Percentiles rank a stretch among this genome's conserved stretches.
phyloP scores from a whole-genome alignment of 2,888 invertebrate genomes.

The Amblyjoppa proteus region DNA sequence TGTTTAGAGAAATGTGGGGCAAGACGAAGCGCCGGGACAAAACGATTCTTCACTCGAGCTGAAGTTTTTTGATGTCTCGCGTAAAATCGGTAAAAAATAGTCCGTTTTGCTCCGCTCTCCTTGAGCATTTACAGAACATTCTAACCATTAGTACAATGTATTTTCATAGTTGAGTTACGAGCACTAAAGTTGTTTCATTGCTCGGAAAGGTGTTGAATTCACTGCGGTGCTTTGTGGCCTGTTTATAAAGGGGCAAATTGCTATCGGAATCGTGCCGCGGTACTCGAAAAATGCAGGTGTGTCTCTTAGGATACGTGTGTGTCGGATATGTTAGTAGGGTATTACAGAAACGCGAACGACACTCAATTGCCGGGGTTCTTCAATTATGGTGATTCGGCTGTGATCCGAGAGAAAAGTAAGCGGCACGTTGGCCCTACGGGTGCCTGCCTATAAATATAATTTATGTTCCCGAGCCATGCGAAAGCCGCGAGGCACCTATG shows the following conservation, averaged over 20 bases:
- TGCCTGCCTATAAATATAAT: constrained; percentile 70
- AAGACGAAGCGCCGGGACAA: too few species aligned
- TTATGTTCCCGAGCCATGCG: constrained; percentile 69
- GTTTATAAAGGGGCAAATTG: constrained; percentile 31
- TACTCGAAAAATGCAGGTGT: constrained; percentile 47
- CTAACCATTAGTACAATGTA: neutral
- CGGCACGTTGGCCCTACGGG: constrained; percentile 51
- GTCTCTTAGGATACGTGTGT: constrained; percentile 32
- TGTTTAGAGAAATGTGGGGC: too few species aligned
- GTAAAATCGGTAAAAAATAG: too few species aligned
- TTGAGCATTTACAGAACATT: too few species aligned
- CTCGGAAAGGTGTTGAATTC: constrained; percentile 49
- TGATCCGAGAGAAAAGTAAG: constrained; percentile 70
- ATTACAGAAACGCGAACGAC: constrained; percentile 60
- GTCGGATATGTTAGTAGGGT: constrained; percentile 50
- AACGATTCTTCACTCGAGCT: too few species aligned
- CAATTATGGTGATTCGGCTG: constrained; percentile 71
- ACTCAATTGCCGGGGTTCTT: constrained; percentile 67
- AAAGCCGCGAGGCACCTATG: constrained; percentile 31
- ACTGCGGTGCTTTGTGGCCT: constrained; percentile 14
- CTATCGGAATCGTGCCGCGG: constrained; percentile 37
- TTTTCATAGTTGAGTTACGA: neutral
- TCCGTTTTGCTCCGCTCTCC: too few species aligned
- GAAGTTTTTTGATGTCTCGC: too few species aligned
- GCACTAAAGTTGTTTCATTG: constrained; percentile 6